Evolutionary conservation across 2,888 invertebrate species (phyloP).

Genomic region (Achlya flavicornis): DNA sequence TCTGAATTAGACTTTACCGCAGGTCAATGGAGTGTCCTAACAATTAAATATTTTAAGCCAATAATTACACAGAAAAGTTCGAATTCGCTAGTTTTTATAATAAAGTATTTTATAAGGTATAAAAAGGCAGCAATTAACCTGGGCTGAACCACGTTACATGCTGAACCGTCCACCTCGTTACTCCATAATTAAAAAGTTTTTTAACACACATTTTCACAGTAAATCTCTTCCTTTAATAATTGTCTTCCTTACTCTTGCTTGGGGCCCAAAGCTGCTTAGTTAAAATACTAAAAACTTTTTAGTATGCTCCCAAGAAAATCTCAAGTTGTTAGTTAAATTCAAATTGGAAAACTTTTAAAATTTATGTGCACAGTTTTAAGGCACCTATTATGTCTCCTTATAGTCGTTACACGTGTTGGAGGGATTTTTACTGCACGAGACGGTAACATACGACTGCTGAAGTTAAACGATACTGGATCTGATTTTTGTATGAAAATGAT

Average conservation of each 20-base stretch:
- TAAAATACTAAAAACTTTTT: constrained; percentile 68
- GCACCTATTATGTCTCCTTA: constrained; percentile 66
- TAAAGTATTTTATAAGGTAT: neutral
- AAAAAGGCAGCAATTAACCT: neutral
- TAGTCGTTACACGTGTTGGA: constrained; percentile 55
- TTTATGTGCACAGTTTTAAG: constrained; percentile 77
- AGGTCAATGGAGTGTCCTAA: too few species aligned
- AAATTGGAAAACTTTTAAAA: constrained; percentile 79
- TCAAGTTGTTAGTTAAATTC: constrained; percentile 79
- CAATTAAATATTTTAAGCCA: too few species aligned
- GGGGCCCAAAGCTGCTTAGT: constrained; percentile 54
- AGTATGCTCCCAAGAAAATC: constrained; percentile 69
- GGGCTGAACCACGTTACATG: too few species aligned
- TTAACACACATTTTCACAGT: constrained; percentile 41
- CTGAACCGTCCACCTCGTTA: neutral
- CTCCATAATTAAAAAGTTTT: constrained; percentile 20
- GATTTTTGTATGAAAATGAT: constrained; percentile 40
- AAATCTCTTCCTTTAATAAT: constrained; percentile 55
- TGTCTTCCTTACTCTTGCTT: constrained; percentile 46
- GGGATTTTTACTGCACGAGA: constrained; percentile 20
- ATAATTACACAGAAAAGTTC: too few species aligned
- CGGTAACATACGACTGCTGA: constrained; percentile 13
- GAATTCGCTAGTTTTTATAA: too few species aligned
- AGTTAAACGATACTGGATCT: constrained; percentile 34
- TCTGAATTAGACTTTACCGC: too few species aligned